Base-by-base conservation (phyloP, 2,113 vertebrate species). In the Lophochroa leadbeateri region DNA sequence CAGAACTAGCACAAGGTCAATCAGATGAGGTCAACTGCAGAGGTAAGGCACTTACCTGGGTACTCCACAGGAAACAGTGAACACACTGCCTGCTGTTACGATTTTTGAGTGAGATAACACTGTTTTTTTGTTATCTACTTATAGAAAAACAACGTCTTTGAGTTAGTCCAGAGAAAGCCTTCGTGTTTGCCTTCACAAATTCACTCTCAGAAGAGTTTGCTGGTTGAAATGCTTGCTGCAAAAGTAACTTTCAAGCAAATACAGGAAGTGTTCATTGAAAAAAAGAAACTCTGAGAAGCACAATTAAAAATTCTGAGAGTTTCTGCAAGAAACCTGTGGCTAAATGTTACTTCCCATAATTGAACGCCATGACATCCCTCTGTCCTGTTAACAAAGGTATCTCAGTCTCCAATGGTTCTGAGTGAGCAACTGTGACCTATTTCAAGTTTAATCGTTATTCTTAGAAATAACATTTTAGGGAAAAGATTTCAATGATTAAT, bases 71-170 rank as follows among this genome's bases (percentile, higher is more conserved):
- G 11, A 76, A 81, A 37, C 4, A 35, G 6, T 29, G 43, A 53
- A 43, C 9, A 27, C 9, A 2, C 5, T 21, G 9, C n/a, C 41
- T 81, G 1, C 4, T 67, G 5, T 60, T 52, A n/a, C 29, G 27
- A 50, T 88, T 84, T 75, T 64, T 81, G 16, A 88, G 15, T 17
- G 11, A 84, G 76, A 35, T 29, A 53, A 50, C 3, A 13, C 4
- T 49, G 5, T 0, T 1, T 0, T 17, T 39, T 47, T 82, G 13
- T 50, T 75, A 67, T 8, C 11, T 64, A 4, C 1, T 80, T 63
- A 49, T 4, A 74, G 55, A 75, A 82, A 92, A 92, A 27, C 6
- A 50, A 18, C 11, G 81, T 5, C 17, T 74, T 70, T 82, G 29
- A 63, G 16, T 67, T 10, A 60, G 13, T 49, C 35, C 24, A 67